phyloP scores from a whole-genome alignment of 2,113 vertebrate genomes.

The Morone saxatilis region DNA sequence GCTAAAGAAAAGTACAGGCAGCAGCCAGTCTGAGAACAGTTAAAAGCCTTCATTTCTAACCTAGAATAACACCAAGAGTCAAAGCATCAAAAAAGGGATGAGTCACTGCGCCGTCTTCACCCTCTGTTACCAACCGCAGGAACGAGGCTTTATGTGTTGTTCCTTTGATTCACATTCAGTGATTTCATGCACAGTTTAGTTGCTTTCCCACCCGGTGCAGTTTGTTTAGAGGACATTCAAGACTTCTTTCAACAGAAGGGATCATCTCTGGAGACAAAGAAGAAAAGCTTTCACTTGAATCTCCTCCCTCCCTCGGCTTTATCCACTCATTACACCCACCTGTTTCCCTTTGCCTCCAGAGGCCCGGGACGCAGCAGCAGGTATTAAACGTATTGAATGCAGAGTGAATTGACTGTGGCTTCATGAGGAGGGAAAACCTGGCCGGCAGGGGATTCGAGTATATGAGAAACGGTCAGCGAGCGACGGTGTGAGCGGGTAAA shows the following conservation, averaged over 20 bases:
- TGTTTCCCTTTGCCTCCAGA: background rate
- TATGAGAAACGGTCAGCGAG: conserved; percentile 3
- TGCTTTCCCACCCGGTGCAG: background rate
- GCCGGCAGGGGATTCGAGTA: background rate
- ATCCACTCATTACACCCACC: conserved; percentile 1
- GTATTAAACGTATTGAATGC: background rate
- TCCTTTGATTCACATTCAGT: background rate
- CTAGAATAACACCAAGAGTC: background rate
- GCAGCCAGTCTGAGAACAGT: background rate
- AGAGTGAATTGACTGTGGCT: background rate
- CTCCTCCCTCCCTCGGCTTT: background rate
- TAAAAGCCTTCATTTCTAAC: background rate
- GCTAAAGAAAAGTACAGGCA: background rate
- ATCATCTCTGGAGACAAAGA: background rate
- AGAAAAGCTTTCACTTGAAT: background rate
- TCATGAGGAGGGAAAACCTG: background rate
- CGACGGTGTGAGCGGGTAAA: background rate
- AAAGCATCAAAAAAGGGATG: background rate
- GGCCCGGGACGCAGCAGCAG: background rate
- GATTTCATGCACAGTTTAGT: background rate
- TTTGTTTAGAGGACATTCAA: background rate
- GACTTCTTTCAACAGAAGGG: background rate
- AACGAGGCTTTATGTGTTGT: background rate
- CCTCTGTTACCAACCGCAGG: background rate
- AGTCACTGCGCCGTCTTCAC: background rate